phyloP scores from a whole-genome alignment of 2,888 invertebrate species.

The Axea sp. region DNA sequence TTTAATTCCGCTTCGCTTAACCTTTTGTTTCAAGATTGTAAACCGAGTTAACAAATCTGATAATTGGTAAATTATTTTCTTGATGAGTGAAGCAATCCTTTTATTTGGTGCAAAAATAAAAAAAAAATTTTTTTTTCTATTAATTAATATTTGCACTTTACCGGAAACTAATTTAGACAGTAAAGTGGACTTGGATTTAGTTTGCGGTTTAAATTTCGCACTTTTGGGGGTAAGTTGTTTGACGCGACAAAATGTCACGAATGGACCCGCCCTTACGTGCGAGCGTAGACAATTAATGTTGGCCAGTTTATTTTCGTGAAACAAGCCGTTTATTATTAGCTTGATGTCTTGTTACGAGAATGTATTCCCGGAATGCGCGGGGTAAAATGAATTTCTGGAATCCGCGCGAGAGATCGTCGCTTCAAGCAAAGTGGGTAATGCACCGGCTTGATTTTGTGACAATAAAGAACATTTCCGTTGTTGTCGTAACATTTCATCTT shows the following conservation, averaged over 20 bases:
- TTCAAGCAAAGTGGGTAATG: constrained; percentile 59
- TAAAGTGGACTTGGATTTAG: too few relatives aligned
- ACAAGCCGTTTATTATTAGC: constrained; percentile 70
- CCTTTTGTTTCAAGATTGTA: too few relatives aligned
- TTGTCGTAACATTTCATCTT: neutral
- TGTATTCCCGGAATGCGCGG: constrained; percentile 70
- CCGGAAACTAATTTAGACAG: too few relatives aligned
- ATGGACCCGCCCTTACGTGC: constrained; percentile 56
- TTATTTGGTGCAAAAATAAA: too few relatives aligned
- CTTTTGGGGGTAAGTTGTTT: constrained; percentile 13
- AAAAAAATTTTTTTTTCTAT: too few relatives aligned
- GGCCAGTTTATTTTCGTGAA: constrained; percentile 65
- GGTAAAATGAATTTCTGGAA: constrained; percentile 60
- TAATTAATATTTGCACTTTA: too few relatives aligned
- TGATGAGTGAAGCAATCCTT: too few relatives aligned
- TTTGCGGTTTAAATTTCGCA: too few relatives aligned
- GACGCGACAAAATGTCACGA: constrained; percentile 55
- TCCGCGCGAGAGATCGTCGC: constrained; percentile 51
- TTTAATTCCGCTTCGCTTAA: too few relatives aligned
- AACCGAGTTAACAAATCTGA: too few relatives aligned
- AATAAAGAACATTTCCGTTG: too few relatives aligned
- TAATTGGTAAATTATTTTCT: too few relatives aligned
- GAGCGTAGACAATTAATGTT: constrained; percentile 63
- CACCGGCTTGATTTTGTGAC: constrained; percentile 29
- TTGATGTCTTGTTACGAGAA: constrained; percentile 70